Conservation (phyloP, 2,797 vertebrate species). For the Leptatherina wallacei region DNA sequence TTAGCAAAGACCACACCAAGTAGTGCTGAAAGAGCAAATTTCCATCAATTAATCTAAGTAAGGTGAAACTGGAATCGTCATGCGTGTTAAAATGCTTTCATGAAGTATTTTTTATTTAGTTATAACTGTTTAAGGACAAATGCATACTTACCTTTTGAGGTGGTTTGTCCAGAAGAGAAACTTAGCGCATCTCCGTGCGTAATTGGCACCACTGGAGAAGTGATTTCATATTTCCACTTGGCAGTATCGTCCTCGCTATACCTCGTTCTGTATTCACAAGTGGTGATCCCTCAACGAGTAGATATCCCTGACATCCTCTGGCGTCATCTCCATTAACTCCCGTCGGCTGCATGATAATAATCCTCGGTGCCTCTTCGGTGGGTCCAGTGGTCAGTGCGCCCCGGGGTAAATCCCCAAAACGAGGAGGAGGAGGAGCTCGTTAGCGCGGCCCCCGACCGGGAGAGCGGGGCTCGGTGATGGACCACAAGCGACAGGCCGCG, state of each 20-base stretch:
- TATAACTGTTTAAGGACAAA: no score
- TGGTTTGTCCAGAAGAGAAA: not conserved
- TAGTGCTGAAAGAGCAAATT: no score
- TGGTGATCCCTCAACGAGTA: constrained; percentile 17
- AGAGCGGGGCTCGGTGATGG: constrained; percentile 70
- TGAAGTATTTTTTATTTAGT: no score
- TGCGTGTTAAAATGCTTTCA: no score
- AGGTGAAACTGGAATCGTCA: no score
- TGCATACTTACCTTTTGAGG: constrained; percentile 44
- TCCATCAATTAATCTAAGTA: no score
- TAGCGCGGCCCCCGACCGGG: constrained; percentile 79
- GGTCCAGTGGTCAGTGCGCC: constrained; percentile 65
- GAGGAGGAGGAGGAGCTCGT: constrained; percentile 76
- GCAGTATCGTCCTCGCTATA: constrained; percentile 1
- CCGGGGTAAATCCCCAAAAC: constrained; percentile 74
- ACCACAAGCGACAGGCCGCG: constrained; percentile 79
- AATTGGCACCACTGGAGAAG: constrained; percentile 50
- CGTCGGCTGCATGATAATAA: constrained; percentile 54
- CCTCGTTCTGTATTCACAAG: not conserved
- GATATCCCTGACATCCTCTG: constrained; percentile 41
- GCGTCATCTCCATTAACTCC: constrained; percentile 38
- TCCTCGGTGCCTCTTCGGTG: constrained; percentile 53
- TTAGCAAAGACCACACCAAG: no score
- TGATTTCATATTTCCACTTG: constrained; percentile 35
- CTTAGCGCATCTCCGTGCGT: constrained; percentile 52